Conservation (phyloP, 2,113 vertebrate genomes). For the Agapornis roseicollis region DNA sequence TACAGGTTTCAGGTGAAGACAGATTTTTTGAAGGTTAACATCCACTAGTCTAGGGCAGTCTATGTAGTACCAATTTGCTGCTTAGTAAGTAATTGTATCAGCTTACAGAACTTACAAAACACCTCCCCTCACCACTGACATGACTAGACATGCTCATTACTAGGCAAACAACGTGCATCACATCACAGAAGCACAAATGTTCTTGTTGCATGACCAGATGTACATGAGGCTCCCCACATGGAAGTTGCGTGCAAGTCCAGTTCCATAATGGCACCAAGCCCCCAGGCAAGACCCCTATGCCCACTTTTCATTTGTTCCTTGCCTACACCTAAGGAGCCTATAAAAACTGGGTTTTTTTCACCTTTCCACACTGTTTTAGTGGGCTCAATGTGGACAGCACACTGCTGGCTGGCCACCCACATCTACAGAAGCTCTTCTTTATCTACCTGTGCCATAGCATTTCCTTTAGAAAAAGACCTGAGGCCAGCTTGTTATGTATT, state of each 20-base stretch:
- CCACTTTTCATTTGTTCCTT: background rate
- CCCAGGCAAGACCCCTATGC: fast-evolving
- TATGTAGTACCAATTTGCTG: background rate
- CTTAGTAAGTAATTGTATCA: background rate
- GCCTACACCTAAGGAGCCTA: background rate
- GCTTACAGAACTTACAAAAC: background rate
- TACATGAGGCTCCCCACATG: background rate
- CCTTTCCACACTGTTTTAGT: background rate
- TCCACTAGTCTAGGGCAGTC: background rate
- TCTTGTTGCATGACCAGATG: background rate
- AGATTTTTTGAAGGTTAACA: background rate
- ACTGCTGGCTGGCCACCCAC: background rate
- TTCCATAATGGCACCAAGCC: fast-evolving
- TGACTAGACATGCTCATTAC: background rate
- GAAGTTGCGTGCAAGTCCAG: background rate
- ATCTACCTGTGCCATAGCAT: background rate
- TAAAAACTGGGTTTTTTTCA: background rate
- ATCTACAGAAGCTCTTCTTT: background rate
- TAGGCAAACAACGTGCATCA: background rate
- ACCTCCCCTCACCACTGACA: background rate
- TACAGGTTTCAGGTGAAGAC: background rate
- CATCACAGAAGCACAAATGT: background rate
- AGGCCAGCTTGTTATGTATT: background rate
- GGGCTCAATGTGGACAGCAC: background rate
- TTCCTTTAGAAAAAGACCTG: background rate